phyloP scores from a whole-genome alignment of 2,888 invertebrate species.

The Emmelina monodactyla region DNA sequence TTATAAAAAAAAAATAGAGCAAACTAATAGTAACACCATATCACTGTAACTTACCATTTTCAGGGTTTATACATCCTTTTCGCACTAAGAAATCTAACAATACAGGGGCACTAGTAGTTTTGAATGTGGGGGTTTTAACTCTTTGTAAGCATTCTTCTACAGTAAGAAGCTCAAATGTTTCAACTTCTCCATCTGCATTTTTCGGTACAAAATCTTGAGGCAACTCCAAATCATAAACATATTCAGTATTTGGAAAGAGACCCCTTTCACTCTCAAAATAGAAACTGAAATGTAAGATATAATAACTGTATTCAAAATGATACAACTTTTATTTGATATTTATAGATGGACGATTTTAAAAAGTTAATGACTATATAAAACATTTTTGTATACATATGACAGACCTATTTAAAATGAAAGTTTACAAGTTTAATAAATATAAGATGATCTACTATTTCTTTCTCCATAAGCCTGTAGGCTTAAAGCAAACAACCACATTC shows the following conservation, averaged over 20 bases:
- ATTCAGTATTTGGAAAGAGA: conserved; percentile 93
- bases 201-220: conserved; percentile 90
- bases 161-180: conserved; percentile 86
- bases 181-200: conserved; percentile 94
- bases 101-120: conserved; percentile 92
- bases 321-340: too few relatives aligned
- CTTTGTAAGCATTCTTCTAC: conserved; percentile 84
- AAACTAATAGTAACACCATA: neutral
- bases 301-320: too few relatives aligned
- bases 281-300: conserved; percentile 76
- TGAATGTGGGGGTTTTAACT: conserved; percentile 84
- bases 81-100: conserved; percentile 92
- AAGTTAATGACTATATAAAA: too few relatives aligned
- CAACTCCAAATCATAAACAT: conserved; percentile 91
- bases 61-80: conserved; percentile 87
- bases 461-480: too few relatives aligned
- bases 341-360: too few relatives aligned
- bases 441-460: conserved; percentile 21
- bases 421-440: neutral
- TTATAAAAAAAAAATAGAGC: neutral
- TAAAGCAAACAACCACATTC: too few relatives aligned
- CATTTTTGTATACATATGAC: too few relatives aligned
- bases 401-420: too few relatives aligned
- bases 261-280: conserved; percentile 94
- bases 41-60: conserved; percentile 72